Percentiles rank a stretch among this genome's conserved stretches.
phyloP scores from a whole-genome alignment of 2,888 invertebrate species.

The Hybos culiciformis region DNA sequence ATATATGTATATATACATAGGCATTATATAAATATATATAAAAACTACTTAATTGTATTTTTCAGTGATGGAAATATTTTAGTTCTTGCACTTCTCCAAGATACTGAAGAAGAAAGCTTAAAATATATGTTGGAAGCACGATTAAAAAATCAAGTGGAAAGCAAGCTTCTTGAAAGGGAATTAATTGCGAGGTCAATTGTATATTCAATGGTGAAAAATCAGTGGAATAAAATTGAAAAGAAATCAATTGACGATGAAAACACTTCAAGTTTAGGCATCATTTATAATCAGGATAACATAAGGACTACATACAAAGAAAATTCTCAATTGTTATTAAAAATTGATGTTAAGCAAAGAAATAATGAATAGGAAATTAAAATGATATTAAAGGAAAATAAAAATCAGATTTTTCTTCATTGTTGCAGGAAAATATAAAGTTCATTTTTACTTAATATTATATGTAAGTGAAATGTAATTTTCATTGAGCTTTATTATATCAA shows the following conservation, averaged over 20 bases:
- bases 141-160: slow-evolving; percentile 19
- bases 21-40: too few relatives aligned
- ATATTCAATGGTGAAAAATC: slow-evolving; percentile 18
- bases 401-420: too few relatives aligned
- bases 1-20: too few relatives aligned
- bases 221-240: slow-evolving; percentile 14
- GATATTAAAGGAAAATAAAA: too few relatives aligned
- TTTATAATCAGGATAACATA: slow-evolving; percentile 10
- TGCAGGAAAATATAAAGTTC: too few relatives aligned
- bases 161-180: slow-evolving; percentile 16
- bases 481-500: too few relatives aligned
- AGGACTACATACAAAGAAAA: slow-evolving; percentile 9
- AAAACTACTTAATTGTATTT: too few relatives aligned
- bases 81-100: slow-evolving; percentile 20
- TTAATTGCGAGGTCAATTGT: slow-evolving; percentile 23
- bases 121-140: slow-evolving; percentile 27
- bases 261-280: slow-evolving; percentile 10
- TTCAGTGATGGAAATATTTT: slow-evolving; percentile 20
- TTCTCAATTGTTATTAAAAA: slow-evolving; percentile 10
- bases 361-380: slow-evolving; percentile 11
- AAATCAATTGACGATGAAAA: not conserved
- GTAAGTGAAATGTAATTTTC: too few relatives aligned
- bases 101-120: slow-evolving; percentile 21
- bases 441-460: too few relatives aligned
- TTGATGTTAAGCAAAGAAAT: slow-evolving; percentile 11